Conservation (phyloP, 2,888 invertebrate genomes). For the Latheticus oryzae region DNA sequence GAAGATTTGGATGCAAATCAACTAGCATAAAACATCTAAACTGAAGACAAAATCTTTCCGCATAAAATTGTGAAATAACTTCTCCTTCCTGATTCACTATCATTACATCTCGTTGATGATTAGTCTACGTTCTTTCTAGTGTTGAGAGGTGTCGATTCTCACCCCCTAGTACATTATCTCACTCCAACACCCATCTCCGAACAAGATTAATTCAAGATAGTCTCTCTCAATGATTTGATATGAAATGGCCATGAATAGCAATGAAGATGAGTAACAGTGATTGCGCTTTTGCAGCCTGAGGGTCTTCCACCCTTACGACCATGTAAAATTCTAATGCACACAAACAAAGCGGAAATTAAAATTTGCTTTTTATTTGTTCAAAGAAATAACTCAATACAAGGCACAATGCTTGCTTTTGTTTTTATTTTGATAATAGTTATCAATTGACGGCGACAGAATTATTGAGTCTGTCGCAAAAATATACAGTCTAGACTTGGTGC, state of each 20-base stretch:
- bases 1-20: too few relatives aligned
- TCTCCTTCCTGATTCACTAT: too few relatives aligned
- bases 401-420: conserved; percentile 19
- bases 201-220: conserved; percentile 60
- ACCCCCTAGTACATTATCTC: conserved; percentile 36
- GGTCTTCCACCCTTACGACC: conserved; percentile 48
- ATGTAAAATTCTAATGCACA: conserved; percentile 48
- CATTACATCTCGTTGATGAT: too few relatives aligned
- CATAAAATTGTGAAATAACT: too few relatives aligned
- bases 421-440: conserved; percentile 24
- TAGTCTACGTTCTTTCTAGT: conserved; percentile 16
- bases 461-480: conserved; percentile 14
- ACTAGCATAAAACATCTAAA: too few relatives aligned
- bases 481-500: conserved; percentile 28
- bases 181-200: conserved; percentile 45
- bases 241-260: conserved; percentile 60
- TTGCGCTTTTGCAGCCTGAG: conserved; percentile 55
- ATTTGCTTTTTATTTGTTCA: conserved; percentile 42
- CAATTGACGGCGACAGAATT: conserved; percentile 22
- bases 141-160: conserved; percentile 23
- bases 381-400: conserved; percentile 15
- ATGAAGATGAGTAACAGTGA: conserved; percentile 60
- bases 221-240: conserved; percentile 57
- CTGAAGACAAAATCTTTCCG: too few relatives aligned
- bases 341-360: conserved; percentile 52